Base-by-base conservation (phyloP, 2,888 invertebrate species). In the Heliconius charithonia region DNA sequence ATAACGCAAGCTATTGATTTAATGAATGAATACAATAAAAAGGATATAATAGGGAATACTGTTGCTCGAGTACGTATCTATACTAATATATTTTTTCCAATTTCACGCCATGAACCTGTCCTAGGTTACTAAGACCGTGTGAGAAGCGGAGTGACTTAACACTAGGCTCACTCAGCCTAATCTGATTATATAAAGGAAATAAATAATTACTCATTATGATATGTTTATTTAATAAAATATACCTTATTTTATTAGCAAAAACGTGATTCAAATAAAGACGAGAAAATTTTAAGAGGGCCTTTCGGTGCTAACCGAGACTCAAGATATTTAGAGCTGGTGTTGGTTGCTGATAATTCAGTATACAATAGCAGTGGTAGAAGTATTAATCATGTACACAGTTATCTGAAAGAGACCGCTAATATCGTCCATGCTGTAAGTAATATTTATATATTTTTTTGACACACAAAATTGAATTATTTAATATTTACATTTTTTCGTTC, bases 391-490 rank as follows among this genome's bases (percentile, higher is more conserved):
- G 97, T 98, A 63, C 96, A 98, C 87, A 96, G 97, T 65, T 97
- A 98, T 88, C 97, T 98, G 90, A 98, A 99, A 93, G 97, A 98
- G 88, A 97, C 99, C 83, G 98, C 98, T 77, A 99, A 99, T 90
- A 98, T 99, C 87, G 98, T 99, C 84, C 99, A 99, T 94, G 97
- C 98, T 85, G 99, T 99, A 94, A 96, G 97, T 96, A 27, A 22
- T 56, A 56, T 56, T 56, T 10, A 3, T n/a, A 22, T 56, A 56
- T 56, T 22, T 45, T 16, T 45, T 4, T 41, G 37, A 41, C 37
- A 41, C 37, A 12, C 37, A 3, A 41, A 22, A 56, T 22, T 56
- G 56, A 56, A 56, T 19, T 56, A 56, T 56, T 56, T 56, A 7
- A 56, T 22, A 56, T 56, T 56, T 56, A 0, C 7, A 22, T 56